phyloP scores from a whole-genome alignment of 2,888 invertebrate genomes.

The Sycophila texana region DNA sequence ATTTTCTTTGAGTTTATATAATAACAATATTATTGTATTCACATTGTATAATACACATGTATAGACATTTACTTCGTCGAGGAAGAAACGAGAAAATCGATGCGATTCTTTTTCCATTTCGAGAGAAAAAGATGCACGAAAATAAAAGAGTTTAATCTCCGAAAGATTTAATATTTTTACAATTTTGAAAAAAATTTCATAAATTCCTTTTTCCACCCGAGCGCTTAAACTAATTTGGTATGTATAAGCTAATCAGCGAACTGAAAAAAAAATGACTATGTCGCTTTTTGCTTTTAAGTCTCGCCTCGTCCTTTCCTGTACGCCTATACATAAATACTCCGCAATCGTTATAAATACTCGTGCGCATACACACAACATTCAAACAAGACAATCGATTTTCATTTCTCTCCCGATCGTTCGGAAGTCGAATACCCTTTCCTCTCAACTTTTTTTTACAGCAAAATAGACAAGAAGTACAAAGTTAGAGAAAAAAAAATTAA shows the following conservation, averaged over 20 bases:
- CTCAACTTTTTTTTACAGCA: slow-evolving; percentile 17
- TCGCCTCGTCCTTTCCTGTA: slow-evolving; percentile 52
- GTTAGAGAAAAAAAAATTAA: slow-evolving; percentile 32
- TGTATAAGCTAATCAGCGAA: slow-evolving; percentile 57
- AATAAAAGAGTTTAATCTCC: slow-evolving; percentile 29
- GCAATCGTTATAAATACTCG: slow-evolving; percentile 35
- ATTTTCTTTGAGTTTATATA: slow-evolving; percentile 41
- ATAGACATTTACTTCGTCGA: slow-evolving; percentile 48
- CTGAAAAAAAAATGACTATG: slow-evolving; percentile 56
- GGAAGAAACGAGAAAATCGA: slow-evolving; percentile 56
- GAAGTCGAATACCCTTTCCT: slow-evolving; percentile 8
- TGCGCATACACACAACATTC: slow-evolving; percentile 35
- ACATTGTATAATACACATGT: slow-evolving; percentile 52
- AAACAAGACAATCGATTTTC: slow-evolving; percentile 47
- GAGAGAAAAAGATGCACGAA: slow-evolving; percentile 43
- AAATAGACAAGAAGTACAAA: slow-evolving; percentile 23
- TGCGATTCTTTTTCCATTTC: slow-evolving; percentile 23
- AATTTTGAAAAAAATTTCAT: slow-evolving; percentile 3
- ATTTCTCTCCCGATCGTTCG: slow-evolving; percentile 43
- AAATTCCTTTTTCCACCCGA: slow-evolving; percentile 28
- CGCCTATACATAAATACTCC: slow-evolving; percentile 40
- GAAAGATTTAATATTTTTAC: slow-evolving; percentile 15
- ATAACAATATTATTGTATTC: slow-evolving; percentile 53
- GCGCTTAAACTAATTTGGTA: slow-evolving; percentile 56
- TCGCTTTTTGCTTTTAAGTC: slow-evolving; percentile 57